Evolutionary conservation across 2,113 vertebrate genomes (phyloP).

Genomic region (Cynocephalus volans): DNA sequence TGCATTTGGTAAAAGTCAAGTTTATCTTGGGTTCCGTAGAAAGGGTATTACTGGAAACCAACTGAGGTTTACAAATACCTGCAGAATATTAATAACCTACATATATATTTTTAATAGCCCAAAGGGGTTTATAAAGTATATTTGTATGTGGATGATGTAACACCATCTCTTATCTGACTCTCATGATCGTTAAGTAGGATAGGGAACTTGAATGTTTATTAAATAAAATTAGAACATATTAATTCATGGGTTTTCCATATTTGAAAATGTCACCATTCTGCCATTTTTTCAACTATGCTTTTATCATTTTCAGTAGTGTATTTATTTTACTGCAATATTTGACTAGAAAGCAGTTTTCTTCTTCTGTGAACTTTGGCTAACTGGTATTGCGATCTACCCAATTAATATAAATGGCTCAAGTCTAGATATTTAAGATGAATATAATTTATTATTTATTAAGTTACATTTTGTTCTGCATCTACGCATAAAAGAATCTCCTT

Average conservation of each 20-base stretch:
- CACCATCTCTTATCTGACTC: background rate
- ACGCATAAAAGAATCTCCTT: background rate
- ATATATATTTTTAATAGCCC: background rate
- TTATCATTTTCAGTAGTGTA: background rate
- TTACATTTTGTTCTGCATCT: background rate
- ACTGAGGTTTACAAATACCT: background rate
- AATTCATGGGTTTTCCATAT: background rate
- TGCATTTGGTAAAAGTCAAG: background rate
- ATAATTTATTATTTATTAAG: background rate
- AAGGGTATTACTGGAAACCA: background rate
- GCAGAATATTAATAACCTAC: background rate
- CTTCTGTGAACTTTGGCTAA: background rate
- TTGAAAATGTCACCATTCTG: background rate
- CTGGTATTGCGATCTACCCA: background rate
- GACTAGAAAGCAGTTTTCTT: background rate
- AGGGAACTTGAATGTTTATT: background rate
- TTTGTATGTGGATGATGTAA: background rate
- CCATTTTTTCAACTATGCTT: background rate
- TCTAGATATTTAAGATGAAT: background rate
- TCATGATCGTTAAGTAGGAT: background rate
- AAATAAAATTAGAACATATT: background rate
- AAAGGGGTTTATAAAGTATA: background rate
- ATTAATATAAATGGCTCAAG: background rate
- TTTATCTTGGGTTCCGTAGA: background rate
- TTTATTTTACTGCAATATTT: background rate